Base-by-base conservation (phyloP, 2,113 vertebrate species). In the Ailuropoda melanoleuca region DNA sequence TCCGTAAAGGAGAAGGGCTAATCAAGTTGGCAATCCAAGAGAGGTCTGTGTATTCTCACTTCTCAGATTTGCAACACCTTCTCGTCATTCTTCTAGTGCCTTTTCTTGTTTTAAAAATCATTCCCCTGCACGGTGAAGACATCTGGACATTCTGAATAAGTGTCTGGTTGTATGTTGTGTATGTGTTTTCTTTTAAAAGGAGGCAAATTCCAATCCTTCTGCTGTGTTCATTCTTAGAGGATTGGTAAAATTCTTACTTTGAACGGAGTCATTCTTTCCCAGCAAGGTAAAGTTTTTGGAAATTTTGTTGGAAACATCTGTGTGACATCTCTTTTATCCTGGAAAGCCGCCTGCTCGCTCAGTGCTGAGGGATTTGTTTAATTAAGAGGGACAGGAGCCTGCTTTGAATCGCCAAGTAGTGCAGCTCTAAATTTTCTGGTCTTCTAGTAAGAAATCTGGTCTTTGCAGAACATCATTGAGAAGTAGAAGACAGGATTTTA, bases 21-120 rank as follows among this genome's bases (percentile, higher is more conserved):
- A 92, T 90, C 94, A 97, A 97, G 89, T 91, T 98, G 98, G 96
- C 92, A 90, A 31, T 88, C 90, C 9, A 55, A 68, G 91, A 82
- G 91, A 62, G 97, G 80, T 97, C 98, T 98, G 97, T 93, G 93
- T 92, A 82, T 97, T 97, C 56, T 97, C 98, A 97, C 85, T 93
- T 34, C 84, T 97, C 93, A 82, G 90, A 88, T 84, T 96, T n/a
- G 56, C 46, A 84, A 15, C 85, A 64, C 90, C 90, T 88, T 88
- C 84, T 81, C 84, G 12, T 34, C 2, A 0, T 89, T 72, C 39
- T 95, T 74, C 84, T 50, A 4, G 53, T 77, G 80, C 70, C 43
- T 90, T 83, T 87, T 74, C 84, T 95, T 53, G 55, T 92, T 96
- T 97, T 90, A 82, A 83, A 86, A 87, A 75, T 81, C 74, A 86